These are phyloP conservation scores for Lagodon rhomboides DNA, from an alignment of 2,797 vertebrate species.

Conservation along the genomic window DNA sequence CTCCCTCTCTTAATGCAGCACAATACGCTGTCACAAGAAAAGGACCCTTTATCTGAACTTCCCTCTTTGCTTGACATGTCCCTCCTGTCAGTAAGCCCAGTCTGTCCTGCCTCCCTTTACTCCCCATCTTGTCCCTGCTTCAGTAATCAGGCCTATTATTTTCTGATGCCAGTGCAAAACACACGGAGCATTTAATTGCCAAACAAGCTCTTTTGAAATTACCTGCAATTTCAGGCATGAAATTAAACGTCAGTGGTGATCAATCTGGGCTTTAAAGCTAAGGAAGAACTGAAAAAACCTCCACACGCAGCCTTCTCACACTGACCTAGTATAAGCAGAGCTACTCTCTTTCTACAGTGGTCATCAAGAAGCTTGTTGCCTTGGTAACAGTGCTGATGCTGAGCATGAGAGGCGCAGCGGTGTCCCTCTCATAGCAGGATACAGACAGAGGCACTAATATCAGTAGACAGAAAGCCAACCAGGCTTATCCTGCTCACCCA, in stretches of 20 bases:
- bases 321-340: slow-evolving; percentile 23
- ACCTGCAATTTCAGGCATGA: not conserved
- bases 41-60: slow-evolving; percentile 25
- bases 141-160: not conserved
- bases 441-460: slow-evolving; percentile 30
- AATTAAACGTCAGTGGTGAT: not conserved
- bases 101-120: not conserved
- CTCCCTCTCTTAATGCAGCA: slow-evolving; percentile 14
- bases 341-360: slow-evolving; percentile 17
- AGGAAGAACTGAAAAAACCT: not conserved
- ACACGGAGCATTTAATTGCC: not conserved
- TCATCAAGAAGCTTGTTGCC: slow-evolving; percentile 66
- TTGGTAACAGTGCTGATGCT: slow-evolving; percentile 68
- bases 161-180: not conserved
- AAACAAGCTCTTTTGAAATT: not conserved
- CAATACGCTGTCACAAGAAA: slow-evolving; percentile 20
- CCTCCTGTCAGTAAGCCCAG: slow-evolving; percentile 4
- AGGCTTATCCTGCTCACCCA: slow-evolving; percentile 10
- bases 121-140: not conserved
- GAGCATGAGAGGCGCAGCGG: slow-evolving; percentile 39
- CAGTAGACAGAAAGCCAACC: slow-evolving; percentile 29
- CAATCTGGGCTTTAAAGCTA: not conserved
- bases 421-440: slow-evolving; percentile 20
- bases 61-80: not conserved
- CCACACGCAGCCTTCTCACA: not conserved